phyloP scores from a whole-genome alignment of 1,140 invertebrate species.

The Ips typographus region DNA sequence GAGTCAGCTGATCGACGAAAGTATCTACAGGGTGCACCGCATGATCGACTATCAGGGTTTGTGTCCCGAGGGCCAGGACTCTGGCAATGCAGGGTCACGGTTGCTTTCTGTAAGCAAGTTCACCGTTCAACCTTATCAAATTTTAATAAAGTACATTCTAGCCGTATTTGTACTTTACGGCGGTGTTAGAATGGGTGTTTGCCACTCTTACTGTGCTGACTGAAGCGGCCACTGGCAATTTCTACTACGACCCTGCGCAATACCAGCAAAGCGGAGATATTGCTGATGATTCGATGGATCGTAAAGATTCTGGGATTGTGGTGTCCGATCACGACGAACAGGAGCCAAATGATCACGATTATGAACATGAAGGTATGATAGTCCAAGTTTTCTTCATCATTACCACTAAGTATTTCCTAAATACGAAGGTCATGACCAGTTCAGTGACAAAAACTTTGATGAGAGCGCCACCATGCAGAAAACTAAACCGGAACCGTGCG shows the following conservation, averaged over 20 bases:
- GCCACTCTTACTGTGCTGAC: constrained; percentile 30
- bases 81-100: constrained; percentile 61
- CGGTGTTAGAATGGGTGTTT: constrained; percentile 36
- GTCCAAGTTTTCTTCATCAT: neutral
- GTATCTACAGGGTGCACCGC: constrained; percentile 74
- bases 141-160: constrained; percentile 11
- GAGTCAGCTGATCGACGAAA: constrained; percentile 72
- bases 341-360: constrained; percentile 43
- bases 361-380: constrained; percentile 43
- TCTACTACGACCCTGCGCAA: constrained; percentile 27
- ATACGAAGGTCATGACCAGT: neutral
- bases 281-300: constrained; percentile 3
- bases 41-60: constrained; percentile 90
- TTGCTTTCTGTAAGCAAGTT: constrained; percentile 61
- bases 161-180: constrained; percentile 38
- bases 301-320: constrained; percentile 7
- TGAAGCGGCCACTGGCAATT: constrained; percentile 28
- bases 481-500: constrained; percentile 76
- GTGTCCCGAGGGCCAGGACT: constrained; percentile 69
- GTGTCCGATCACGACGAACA: constrained; percentile 27
- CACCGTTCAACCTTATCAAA: neutral
- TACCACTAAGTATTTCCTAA: too few species aligned
- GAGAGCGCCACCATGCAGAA: constrained; percentile 56
- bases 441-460: constrained; percentile 27
- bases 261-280: constrained; percentile 17